These are phyloP conservation scores for Buphagus erythrorhynchus DNA, from an alignment of 2,797 vertebrate genomes.

Conservation along the genomic window DNA sequence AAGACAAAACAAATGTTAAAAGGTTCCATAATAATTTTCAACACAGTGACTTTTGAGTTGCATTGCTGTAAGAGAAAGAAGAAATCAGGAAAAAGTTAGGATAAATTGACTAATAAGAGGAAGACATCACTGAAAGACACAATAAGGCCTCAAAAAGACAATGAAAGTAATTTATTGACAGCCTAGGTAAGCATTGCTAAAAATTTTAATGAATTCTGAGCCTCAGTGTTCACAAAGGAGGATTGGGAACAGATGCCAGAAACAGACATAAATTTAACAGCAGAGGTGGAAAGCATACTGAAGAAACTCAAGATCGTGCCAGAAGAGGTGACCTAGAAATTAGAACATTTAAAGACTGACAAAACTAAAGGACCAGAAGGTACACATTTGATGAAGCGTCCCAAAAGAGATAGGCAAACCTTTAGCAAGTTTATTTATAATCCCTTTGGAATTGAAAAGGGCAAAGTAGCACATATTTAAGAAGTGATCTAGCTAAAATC, in stretches of 20 bases:
- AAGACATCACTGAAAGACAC: not conserved
- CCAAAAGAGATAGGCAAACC: conserved; percentile 63
- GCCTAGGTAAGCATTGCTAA: conserved; percentile 54
- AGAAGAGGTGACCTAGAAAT: conserved; percentile 72
- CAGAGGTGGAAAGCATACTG: conserved; percentile 64
- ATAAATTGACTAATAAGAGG: not conserved
- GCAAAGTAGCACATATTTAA: conserved; percentile 51
- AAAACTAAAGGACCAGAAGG: conserved; percentile 65
- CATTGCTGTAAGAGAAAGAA: not conserved
- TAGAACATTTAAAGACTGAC: conserved; percentile 64
- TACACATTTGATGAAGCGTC: conserved; percentile 64
- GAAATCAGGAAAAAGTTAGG: not conserved
- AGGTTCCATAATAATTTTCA: not conserved
- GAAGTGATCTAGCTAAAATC: conserved; percentile 56
- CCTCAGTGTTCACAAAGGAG: conserved; percentile 58
- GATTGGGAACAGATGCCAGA: conserved; percentile 68
- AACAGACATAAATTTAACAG: conserved; percentile 71
- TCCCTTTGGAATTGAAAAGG: conserved; percentile 61
- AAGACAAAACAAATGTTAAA: not conserved
- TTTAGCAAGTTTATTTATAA: conserved; percentile 69
- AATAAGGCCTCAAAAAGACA: conserved; percentile 36
- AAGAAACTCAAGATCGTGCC: conserved; percentile 58
- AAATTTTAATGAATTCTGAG: conserved; percentile 69
- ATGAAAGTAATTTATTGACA: conserved; percentile 60
- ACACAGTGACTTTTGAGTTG: not conserved